Conservation (phyloP, 2,797 vertebrate species). For the Gymnoscopelus braueri region DNA sequence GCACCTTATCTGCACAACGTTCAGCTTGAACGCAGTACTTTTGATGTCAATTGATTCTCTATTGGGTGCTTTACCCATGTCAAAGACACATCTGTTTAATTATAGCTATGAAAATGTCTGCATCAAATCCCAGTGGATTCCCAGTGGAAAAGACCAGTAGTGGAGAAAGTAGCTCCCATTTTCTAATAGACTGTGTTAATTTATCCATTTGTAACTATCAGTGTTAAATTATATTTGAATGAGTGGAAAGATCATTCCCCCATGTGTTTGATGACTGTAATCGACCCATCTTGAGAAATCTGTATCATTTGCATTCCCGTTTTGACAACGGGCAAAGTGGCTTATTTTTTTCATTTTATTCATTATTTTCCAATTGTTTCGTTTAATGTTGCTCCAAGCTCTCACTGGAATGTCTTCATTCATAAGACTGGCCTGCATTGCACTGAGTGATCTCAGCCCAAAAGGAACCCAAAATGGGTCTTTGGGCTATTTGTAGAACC, state of each 20-base stretch:
- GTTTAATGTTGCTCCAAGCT: conserved; percentile 10
- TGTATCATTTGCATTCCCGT: conserved; percentile 20
- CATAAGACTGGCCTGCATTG: conserved; percentile 34
- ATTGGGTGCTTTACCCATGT: not conserved
- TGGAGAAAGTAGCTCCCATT: too few relatives aligned
- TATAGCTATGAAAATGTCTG: not conserved
- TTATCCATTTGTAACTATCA: too few relatives aligned
- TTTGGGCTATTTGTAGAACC: conserved; percentile 31
- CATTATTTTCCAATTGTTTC: conserved; percentile 36
- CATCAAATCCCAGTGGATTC: not conserved
- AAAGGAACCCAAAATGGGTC: conserved; percentile 31
- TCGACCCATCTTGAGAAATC: not conserved
- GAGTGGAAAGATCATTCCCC: not conserved
- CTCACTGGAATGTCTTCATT: conserved; percentile 57
- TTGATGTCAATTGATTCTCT: not conserved
- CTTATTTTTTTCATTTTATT: conserved; percentile 11
- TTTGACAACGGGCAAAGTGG: conserved; percentile 17
- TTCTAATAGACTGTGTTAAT: too few relatives aligned
- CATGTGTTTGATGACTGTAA: conserved; percentile 6
- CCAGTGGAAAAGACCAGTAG: too few relatives aligned
- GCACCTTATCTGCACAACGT: not conserved
- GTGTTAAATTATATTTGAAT: not conserved
- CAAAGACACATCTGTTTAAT: not conserved
- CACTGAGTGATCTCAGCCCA: conserved; percentile 50
- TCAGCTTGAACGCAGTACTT: not conserved